These are phyloP conservation scores for Pagrus major DNA, from an alignment of 2,113 vertebrate genomes.

Conservation along the genomic window DNA sequence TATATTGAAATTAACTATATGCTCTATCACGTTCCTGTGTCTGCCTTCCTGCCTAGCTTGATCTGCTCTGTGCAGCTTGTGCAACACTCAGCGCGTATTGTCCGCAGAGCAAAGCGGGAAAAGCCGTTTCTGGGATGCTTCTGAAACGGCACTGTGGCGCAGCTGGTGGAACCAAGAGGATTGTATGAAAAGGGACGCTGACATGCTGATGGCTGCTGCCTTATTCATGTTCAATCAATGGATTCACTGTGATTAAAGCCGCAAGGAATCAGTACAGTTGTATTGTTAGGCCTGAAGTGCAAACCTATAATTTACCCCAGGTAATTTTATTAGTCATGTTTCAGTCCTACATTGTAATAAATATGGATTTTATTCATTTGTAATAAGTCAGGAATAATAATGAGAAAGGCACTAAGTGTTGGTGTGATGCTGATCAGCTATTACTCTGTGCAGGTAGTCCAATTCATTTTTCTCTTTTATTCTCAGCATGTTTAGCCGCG, in stretches of 20 bases:
- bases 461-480: constrained; percentile 15
- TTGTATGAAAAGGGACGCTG: too few relatives aligned
- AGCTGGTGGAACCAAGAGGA: too few relatives aligned
- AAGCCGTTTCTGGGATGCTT: too few relatives aligned
- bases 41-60: too few relatives aligned
- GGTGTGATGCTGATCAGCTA: not conserved
- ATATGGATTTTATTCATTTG: not conserved
- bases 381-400: not conserved
- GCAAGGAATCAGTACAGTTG: not conserved
- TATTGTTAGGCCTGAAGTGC: not conserved
- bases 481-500: not conserved
- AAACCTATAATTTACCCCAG: not conserved
- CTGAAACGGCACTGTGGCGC: too few relatives aligned
- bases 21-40: too few relatives aligned
- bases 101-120: too few relatives aligned
- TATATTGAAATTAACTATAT: too few relatives aligned
- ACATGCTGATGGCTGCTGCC: not conserved
- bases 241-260: not conserved
- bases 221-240: not conserved
- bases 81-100: too few relatives aligned
- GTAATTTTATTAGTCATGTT: not conserved
- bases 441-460: not conserved
- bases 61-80: too few relatives aligned
- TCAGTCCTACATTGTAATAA: not conserved
- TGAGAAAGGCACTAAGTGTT: not conserved